Base-by-base conservation (phyloP, 2,113 vertebrate genomes). In the Heterotis niloticus region DNA sequence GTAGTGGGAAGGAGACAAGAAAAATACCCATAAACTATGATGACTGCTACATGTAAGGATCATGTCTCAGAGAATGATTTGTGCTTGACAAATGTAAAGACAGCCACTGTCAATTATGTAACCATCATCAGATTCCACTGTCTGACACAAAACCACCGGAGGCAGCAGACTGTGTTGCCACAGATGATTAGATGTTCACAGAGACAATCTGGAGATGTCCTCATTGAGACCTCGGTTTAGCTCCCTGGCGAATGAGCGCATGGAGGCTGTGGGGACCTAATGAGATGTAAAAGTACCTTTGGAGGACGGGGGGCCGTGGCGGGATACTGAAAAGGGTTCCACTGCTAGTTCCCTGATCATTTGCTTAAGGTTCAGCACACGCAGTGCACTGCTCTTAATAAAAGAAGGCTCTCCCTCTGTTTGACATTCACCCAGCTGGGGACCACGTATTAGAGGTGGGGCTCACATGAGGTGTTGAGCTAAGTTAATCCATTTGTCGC, bases 1-100 rank as follows among this genome's bases (percentile, higher is more conserved):
- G 90, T 73, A 89, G 91, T 7, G 2, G 54, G 71, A 59, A 16
- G 18, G 7, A 44, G 34, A 44, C 7, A 44, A 57, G 14, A 59
- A 57, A n/a, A 74, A 17, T 12, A 54, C 18, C 29, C 12, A 26
- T 51, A 29, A 71, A 20, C 51, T 23, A 10, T 54, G 4, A 23
- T 5, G 70, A 44, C 7, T 44, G 7, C 34, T 44, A 44, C 34
- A 44, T 44, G 34, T 44, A 44, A 44, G 34, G 34, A 44, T 44
- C 34, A 44, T 44, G 34, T 44, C 34, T 7, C 34, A 44, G 34
- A 4, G 34, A 44, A 44, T 44, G 34, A 44, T 44, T 7, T 44
- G 34, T 44, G 7, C 34, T 44, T 44, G 34, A 44, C 34, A 44
- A 44, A 44, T 7, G 34, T 44, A 44, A 44, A 44, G 34, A 44